phyloP scores from a whole-genome alignment of 2,797 vertebrate species.

The Cynopterus sphinx region DNA sequence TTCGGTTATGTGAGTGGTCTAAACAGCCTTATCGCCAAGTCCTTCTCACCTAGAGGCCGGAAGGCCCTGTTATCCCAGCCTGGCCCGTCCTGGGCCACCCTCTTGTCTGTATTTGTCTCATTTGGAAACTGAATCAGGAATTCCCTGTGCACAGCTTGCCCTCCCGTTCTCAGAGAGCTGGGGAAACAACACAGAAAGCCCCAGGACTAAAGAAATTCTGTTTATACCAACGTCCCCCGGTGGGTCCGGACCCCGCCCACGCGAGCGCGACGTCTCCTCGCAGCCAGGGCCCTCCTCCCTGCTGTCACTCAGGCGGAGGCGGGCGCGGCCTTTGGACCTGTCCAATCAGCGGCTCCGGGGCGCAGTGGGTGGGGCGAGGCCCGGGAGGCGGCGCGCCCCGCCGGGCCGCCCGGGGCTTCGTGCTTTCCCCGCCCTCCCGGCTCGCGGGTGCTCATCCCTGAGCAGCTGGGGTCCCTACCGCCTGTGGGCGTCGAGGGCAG shows the following conservation, averaged over 20 bases:
- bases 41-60: neutral
- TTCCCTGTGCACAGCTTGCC: neutral
- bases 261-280: accelerated
- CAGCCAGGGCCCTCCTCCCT: neutral
- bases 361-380: neutral
- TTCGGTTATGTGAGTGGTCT: neutral
- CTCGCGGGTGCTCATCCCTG: too few relatives aligned
- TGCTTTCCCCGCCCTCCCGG: neutral
- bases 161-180: neutral
- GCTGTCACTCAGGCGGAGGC: neutral
- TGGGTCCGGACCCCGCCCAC: accelerated
- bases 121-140: neutral
- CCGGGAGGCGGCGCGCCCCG: accelerated
- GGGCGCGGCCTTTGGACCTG: neutral
- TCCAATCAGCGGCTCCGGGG: neutral
- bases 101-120: neutral
- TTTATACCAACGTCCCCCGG: neutral
- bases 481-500: neutral
- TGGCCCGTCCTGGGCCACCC: neutral
- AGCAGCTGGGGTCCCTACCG: too few relatives aligned
- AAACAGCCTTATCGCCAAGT: neutral
- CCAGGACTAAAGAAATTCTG: neutral
- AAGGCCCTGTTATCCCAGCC: neutral
- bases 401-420: neutral
- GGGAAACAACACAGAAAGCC: neutral